phyloP scores from a whole-genome alignment of 2,888 invertebrate genomes.

The Meiosimyza platycephala region DNA sequence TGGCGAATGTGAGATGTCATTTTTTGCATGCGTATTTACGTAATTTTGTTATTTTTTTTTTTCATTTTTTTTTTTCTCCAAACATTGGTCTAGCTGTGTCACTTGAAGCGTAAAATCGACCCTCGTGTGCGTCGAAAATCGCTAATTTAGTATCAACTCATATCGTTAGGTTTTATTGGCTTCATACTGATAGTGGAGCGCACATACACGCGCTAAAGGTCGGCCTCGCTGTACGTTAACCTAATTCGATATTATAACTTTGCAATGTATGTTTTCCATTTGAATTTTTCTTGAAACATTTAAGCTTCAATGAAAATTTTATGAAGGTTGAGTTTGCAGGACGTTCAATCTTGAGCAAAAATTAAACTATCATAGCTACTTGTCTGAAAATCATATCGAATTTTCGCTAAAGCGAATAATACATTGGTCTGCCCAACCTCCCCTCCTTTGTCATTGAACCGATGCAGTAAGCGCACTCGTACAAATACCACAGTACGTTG shows the following conservation, averaged over 20 bases:
- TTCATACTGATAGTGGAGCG: conserved; percentile 59
- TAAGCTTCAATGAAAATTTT: background rate
- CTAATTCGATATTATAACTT: too few species aligned
- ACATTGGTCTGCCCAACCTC: background rate
- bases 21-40: conserved; percentile 1
- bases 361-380: too few species aligned
- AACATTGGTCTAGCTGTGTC: conserved; percentile 37
- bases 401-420: background rate
- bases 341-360: too few species aligned
- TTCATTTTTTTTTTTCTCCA: background rate
- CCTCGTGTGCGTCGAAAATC: conserved; percentile 35
- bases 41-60: background rate
- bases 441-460: background rate
- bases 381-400: too few species aligned
- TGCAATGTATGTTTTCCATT: too few species aligned
- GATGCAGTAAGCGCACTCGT: background rate
- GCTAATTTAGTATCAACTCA: conserved; percentile 62
- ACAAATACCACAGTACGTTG: conserved; percentile 4
- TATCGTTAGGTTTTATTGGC: conserved; percentile 66
- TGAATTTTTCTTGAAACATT: background rate
- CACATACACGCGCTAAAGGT: conserved; percentile 20
- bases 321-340: too few species aligned
- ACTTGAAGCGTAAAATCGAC: conserved; percentile 60
- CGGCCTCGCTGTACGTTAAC: too few species aligned
- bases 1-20: background rate